A percentile compares a stretch with the other conserved stretches of the same genome.
These are phyloP conservation scores for Zapornia atra DNA, from an alignment of 2,113 vertebrate species.

Conservation along the genomic window DNA sequence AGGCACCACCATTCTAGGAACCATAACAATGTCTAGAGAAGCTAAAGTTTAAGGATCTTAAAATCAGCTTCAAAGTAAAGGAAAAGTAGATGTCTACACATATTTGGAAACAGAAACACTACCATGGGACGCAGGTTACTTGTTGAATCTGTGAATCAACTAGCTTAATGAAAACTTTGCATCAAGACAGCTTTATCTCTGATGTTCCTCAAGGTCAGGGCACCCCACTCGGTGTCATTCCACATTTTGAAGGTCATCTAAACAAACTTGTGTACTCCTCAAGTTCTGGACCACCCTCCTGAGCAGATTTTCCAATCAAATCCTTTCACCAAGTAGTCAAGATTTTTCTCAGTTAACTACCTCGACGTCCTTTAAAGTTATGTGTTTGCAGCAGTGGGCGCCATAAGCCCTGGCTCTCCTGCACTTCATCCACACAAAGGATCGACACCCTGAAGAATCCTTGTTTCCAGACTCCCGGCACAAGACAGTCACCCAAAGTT, in stretches of 20 bases:
- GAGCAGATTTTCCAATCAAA: not conserved
- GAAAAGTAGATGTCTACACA: not conserved
- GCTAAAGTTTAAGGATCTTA: not conserved
- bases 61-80: not conserved
- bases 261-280: not conserved
- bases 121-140: not conserved
- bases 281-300: not conserved
- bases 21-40: not conserved
- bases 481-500: not conserved
- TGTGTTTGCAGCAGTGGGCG: not conserved
- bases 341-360: not conserved
- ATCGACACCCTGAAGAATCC: not conserved
- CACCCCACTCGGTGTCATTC: not conserved
- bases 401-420: not conserved
- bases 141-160: accelerated
- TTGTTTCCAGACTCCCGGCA: not conserved
- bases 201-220: not conserved
- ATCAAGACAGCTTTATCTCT: not conserved
- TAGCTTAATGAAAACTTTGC: not conserved
- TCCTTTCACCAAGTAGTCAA: not conserved
- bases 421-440: not conserved
- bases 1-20: not conserved
- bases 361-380: not conserved
- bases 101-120: not conserved
- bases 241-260: not conserved